Evolutionary conservation across 1,140 invertebrate species (phyloP).

Genomic region (Lordiphosa collinella): DNA sequence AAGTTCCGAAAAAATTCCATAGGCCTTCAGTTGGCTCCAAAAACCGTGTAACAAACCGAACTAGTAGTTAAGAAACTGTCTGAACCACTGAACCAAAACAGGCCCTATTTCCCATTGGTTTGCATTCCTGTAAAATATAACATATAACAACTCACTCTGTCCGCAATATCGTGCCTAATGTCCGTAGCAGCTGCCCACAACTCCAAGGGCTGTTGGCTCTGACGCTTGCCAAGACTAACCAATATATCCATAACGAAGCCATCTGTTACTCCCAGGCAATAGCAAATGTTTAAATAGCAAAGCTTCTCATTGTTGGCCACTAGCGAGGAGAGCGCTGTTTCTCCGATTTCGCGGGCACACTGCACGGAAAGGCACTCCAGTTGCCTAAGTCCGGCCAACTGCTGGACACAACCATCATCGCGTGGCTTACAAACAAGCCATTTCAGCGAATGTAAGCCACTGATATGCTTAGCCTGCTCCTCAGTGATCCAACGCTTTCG

Average conservation of each 20-base stretch:
- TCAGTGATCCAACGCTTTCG: slow-evolving; percentile 60
- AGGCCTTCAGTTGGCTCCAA: too few relatives aligned
- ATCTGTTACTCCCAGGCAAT: slow-evolving; percentile 55
- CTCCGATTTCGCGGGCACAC: slow-evolving; percentile 52
- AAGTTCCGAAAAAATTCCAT: too few relatives aligned
- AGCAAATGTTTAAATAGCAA: slow-evolving; percentile 60
- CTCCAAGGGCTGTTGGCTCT: slow-evolving; percentile 35
- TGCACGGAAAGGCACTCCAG: slow-evolving; percentile 56
- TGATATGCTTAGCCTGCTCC: slow-evolving; percentile 53
- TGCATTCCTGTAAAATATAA: too few relatives aligned
- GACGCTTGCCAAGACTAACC: slow-evolving; percentile 25
- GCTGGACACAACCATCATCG: slow-evolving; percentile 42
- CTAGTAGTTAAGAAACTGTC: too few relatives aligned
- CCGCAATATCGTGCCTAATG: slow-evolving; percentile 56
- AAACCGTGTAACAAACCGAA: too few relatives aligned
- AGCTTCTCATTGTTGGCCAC: slow-evolving; percentile 47
- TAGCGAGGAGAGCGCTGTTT: slow-evolving; percentile 32
- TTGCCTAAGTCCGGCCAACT: slow-evolving; percentile 33
- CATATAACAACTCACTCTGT: slow-evolving; percentile 43
- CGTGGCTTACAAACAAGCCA: slow-evolving; percentile 63
- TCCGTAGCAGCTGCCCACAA: slow-evolving; percentile 58
- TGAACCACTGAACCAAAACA: too few relatives aligned
- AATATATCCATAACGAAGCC: slow-evolving; percentile 44
- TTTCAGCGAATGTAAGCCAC: slow-evolving; percentile 31
- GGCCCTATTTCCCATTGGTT: too few relatives aligned